Evolutionary conservation across 2,888 invertebrate genomes (phyloP), one percentile per base, ranked within the genome.

Genomic region (Sphecodes monilicornis): DNA sequence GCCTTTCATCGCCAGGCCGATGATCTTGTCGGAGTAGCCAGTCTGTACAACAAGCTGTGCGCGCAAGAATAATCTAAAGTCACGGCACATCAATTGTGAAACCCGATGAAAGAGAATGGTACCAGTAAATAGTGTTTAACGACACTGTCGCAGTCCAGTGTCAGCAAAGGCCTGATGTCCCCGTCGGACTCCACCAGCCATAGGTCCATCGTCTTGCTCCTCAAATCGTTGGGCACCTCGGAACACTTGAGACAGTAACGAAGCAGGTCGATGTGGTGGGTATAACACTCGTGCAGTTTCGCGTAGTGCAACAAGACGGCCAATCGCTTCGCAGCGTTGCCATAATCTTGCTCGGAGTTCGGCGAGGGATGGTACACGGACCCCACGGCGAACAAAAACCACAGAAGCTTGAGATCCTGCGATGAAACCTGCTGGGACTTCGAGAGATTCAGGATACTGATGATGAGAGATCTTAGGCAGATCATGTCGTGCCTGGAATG

Each of bases 111-210:
- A 60, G 60, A 16, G 1, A 60, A 60, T 16, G 6, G 60, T 82
- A 89, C 88, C 82, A 90, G 60, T 71, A 91, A 77, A 69, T 79
- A 85, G 68, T 86, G 88, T 22, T 54, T 69, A 66, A 88, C 81
- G 6, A 86, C 86, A 60, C 83, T 79, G 13, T 60, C 70, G 43
- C 78, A 84, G 76, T 84, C 81, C 10, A 88, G 46, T 8, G 36
- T 29, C 26, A 90, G 64, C 13, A 90, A 46, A 0, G 90, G 90
- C 41, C 72, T 74, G 26, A 91, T 80, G 66, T 90, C 88, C 1
- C 91, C 90, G 4, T 90, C 85, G 11, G 88, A 86, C 26, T 90
- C 88, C 11, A 86, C 80, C n/a, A 92, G 69, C 92, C 92, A 92
- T 1, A 92, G 76, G 66, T 88, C 76, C 76, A 92, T 78, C n/a